phyloP scores from a whole-genome alignment of 2,797 vertebrate species.

The Chaenodraco wilsoni region DNA sequence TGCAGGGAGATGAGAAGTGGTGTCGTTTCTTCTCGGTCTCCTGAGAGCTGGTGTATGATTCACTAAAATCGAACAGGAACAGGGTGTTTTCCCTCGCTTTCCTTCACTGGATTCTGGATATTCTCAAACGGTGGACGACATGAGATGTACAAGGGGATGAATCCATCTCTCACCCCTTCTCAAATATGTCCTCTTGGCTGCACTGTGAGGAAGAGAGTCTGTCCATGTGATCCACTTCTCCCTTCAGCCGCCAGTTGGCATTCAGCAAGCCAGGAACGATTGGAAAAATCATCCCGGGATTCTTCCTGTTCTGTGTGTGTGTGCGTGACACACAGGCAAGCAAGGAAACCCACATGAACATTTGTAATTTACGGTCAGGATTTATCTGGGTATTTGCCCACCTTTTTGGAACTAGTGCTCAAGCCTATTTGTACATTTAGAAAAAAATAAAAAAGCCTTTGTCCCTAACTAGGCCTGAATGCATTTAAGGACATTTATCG shows the following conservation, averaged over 20 bases:
- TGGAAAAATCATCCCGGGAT: slow-evolving; percentile 63
- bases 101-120: slow-evolving; percentile 29
- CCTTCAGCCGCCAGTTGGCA: slow-evolving; percentile 56
- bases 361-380: slow-evolving; percentile 36
- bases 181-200: slow-evolving; percentile 46
- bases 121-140: slow-evolving; percentile 34
- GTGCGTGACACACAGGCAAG: slow-evolving; percentile 13
- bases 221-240: slow-evolving; percentile 55
- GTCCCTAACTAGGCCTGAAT: too few species aligned
- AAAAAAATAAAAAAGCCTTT: background rate
- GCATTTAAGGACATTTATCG: too few species aligned
- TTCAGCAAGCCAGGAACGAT: slow-evolving; percentile 37
- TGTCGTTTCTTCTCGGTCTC: slow-evolving; percentile 28
- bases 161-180: slow-evolving; percentile 27
- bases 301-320: slow-evolving; percentile 48
- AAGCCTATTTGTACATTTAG: slow-evolving; percentile 7
- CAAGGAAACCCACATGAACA: slow-evolving; percentile 37
- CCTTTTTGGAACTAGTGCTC: slow-evolving; percentile 14
- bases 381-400: background rate
- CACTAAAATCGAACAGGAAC: slow-evolving; percentile 38
- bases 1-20: slow-evolving; percentile 32
- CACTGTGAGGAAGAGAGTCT: slow-evolving; percentile 34
- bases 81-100: slow-evolving; percentile 35
- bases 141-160: slow-evolving; percentile 23
- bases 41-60: slow-evolving; percentile 25